Base-by-base conservation (phyloP, 2,888 invertebrate species). In the Perizoma affinitatum region DNA sequence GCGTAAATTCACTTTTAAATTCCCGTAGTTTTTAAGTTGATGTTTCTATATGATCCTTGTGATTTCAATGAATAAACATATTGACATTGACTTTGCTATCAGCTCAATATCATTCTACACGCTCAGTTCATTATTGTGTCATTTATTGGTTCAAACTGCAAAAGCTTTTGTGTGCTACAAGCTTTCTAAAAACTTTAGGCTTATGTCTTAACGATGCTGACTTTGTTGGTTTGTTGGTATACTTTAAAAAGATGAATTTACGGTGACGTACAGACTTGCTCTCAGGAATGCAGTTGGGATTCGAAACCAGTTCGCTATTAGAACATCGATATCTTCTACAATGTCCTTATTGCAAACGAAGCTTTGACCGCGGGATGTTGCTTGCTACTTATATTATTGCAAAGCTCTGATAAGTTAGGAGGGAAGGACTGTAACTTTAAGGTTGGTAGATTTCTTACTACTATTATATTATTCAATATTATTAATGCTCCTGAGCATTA, bases 241-340 rank as follows among this genome's bases (percentile, higher is more conserved):
- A 3, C 22, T 22, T 22, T 22, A 36, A 53, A 71, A 66, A 65
- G 64, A 60, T 65, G 71, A 72, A 78, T 75, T 74, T 75, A 77
- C 74, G 72, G 72, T 77, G 75, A 76, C 74, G 75, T 72, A 65
- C 73, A 22, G 22, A 22, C 22, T 22, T 71, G 65, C 66, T 65
- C 68, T 72, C 72, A 67, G 80, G 81, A 80, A 81, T 83, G 82
- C 74, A 72, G 78, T 72, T 68, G 71, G 68, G 67, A 62, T 59
- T 65, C 64, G 58, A 68, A 73, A 80, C 79, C 79, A 78, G 74
- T 81, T 80, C 76, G 74, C 71, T 70, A 73, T 79, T 75, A 78
- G 72, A 71, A 68, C 67, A 73, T 70, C 69, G 72, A 70, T 69
- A 68, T 65, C 53, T 66, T 69, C 70, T 67, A 72, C 71, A 71